These are phyloP conservation scores for Lasioglossum malachurum DNA, from an alignment of 2,888 invertebrate genomes.

Conservation along the genomic window DNA sequence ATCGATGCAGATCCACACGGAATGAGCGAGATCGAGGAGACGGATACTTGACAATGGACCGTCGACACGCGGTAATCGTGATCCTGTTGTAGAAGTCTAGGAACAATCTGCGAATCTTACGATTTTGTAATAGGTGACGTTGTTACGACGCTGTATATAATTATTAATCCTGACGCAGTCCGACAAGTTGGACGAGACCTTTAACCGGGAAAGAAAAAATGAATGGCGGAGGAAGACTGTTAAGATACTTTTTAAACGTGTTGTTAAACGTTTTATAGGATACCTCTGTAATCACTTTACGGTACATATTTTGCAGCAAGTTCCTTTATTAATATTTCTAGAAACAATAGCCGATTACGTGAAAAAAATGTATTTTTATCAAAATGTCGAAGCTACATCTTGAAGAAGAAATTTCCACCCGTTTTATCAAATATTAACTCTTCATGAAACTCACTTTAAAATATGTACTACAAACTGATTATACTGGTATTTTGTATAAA, in stretches of 20 bases:
- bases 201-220: not conserved
- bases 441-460: not conserved
- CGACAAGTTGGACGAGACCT: conserved; percentile 13
- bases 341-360: not conserved
- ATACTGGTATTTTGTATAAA: not conserved
- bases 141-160: conserved; percentile 77
- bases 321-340: not conserved
- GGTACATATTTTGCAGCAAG: not conserved
- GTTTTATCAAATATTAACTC: not conserved
- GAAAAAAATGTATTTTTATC: not conserved
- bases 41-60: conserved; percentile 8
- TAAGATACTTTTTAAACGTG: not conserved
- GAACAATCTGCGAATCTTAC: conserved; percentile 39
- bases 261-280: not conserved
- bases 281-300: not conserved
- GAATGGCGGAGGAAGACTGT: not conserved
- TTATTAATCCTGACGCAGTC: conserved; percentile 42
- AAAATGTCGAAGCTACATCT: not conserved
- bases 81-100: conserved; percentile 25
- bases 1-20: not conserved
- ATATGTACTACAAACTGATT: not conserved
- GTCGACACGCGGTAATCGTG: conserved; percentile 11
- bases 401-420: not conserved
- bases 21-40: not conserved
- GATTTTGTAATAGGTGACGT: conserved; percentile 52